A percentile compares a stretch with the other conserved stretches of the same genome.
These are phyloP conservation scores for Ditula angustiorana DNA, from an alignment of 2,888 invertebrate species.

Conservation along the genomic window DNA sequence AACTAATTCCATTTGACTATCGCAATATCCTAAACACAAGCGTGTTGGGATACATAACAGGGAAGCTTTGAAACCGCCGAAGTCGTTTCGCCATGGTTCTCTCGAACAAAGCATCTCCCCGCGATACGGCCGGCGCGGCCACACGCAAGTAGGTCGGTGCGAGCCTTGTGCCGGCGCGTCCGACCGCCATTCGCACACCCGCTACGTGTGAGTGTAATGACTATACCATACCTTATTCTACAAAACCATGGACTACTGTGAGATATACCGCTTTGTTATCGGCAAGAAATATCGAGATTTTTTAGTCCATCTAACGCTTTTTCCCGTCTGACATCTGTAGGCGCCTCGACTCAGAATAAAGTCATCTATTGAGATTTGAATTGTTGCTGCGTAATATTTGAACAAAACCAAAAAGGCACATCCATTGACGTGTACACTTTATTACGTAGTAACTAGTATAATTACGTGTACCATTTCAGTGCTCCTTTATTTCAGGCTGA, in stretches of 20 bases:
- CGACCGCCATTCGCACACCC: constrained; percentile 8
- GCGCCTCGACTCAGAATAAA: too few relatives aligned
- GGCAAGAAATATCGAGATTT: too few relatives aligned
- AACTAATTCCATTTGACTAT: background rate
- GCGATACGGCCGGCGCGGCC: background rate
- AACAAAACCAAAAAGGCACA: too few relatives aligned
- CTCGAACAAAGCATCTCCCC: constrained; percentile 9
- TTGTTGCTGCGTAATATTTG: too few relatives aligned
- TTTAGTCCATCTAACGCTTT: too few relatives aligned
- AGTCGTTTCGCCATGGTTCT: constrained; percentile 11
- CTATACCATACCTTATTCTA: background rate
- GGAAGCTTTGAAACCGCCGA: background rate
- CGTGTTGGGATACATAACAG: background rate
- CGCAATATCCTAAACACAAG: background rate
- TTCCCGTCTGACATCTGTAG: too few relatives aligned
- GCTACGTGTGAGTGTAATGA: background rate
- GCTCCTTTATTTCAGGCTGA: too few relatives aligned
- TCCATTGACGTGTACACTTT: too few relatives aligned
- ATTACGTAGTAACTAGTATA: too few relatives aligned
- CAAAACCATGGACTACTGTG: background rate
- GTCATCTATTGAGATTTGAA: too few relatives aligned
- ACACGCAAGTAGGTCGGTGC: constrained; percentile 16
- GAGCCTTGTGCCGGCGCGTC: constrained; percentile 16
- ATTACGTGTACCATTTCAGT: too few relatives aligned
- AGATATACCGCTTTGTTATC: background rate